Base-by-base conservation (phyloP, 2,797 vertebrate species). In the Cygnus olor region DNA sequence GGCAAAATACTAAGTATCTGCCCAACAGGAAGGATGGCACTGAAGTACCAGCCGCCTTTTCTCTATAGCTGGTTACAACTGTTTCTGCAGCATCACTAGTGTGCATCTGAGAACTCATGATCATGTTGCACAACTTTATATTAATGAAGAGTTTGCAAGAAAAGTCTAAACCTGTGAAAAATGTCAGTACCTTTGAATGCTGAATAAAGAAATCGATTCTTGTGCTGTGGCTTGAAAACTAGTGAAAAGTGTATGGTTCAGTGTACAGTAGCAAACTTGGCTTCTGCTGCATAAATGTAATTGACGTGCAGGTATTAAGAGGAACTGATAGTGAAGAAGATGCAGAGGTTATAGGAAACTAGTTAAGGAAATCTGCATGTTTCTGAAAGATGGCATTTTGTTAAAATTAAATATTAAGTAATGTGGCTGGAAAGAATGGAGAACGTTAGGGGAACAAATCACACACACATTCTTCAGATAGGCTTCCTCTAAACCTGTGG, bases 311-410 rank as follows among this genome's bases (percentile, higher is more conserved):
- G 68, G 60, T 82, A 56, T 28, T 76, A 69, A 81, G 49, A 66
- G 32, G 64, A 85, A 47, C 32, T 77, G 81, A 71, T 53, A 80
- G 69, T 77, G 65, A 58, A 60, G 71, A 72, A 45, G 63, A 53
- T 57, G 49, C 54, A 61, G 74, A 89, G 42, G 25, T 82, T 74
- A 19, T n/a, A 66, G 30, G 80, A 89, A 76, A 69, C 45, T 34
- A 74, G 27, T 60, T 72, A 72, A 86, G 49, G 88, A 92, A 91
- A 89, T 57, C 58, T 54, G 19, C 54, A 79, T 74, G 45, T 40
- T 93, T 88, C 64, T 84, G 68, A 66, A 82, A 85, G 66, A 49
- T 76, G n/a, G 21, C 54, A 36, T 86, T 87, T 94, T 49, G 79
- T 79, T 86, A 78, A 83, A 88, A 79, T 79, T 86, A 90, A 84